A percentile compares a stretch with the other conserved stretches of the same genome.
Conservation (phyloP, 2,113 vertebrate species). For the Hepsetus odoe region DNA sequence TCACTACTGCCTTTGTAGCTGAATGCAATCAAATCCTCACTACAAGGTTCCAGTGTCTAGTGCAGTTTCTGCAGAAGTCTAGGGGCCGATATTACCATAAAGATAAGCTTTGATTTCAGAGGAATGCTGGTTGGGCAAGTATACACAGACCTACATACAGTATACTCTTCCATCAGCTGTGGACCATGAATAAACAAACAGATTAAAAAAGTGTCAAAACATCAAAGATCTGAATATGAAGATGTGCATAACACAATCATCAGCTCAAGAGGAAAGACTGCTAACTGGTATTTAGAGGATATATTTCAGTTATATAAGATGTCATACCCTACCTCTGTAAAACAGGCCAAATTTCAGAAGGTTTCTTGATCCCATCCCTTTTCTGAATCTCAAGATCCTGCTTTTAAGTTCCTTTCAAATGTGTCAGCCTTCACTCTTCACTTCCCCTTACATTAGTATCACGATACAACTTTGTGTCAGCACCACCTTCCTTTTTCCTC, state of each 20-base stretch:
- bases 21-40: no score
- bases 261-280: not conserved
- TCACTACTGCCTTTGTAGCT: no score
- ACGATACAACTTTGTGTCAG: not conserved
- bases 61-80: not conserved
- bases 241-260: not conserved
- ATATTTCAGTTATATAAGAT: not conserved
- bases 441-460: constrained; percentile 8
- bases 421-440: not conserved
- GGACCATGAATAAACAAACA: no score
- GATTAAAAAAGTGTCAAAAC: no score
- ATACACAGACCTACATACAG: no score
- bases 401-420: not conserved
- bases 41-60: not conserved
- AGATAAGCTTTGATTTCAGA: not conserved
- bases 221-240: no score
- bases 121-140: no score
- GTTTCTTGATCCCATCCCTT: constrained; percentile 37
- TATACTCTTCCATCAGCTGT: not conserved
- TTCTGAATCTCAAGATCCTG: not conserved
- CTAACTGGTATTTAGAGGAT: no score
- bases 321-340: constrained; percentile 16
- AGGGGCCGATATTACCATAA: not conserved
- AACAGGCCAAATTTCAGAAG: not conserved
- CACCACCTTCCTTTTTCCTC: not conserved